A percentile compares a stretch with the other conserved stretches of the same genome.
phyloP scores from a whole-genome alignment of 2,797 vertebrate species.

The Zalophus californianus region DNA sequence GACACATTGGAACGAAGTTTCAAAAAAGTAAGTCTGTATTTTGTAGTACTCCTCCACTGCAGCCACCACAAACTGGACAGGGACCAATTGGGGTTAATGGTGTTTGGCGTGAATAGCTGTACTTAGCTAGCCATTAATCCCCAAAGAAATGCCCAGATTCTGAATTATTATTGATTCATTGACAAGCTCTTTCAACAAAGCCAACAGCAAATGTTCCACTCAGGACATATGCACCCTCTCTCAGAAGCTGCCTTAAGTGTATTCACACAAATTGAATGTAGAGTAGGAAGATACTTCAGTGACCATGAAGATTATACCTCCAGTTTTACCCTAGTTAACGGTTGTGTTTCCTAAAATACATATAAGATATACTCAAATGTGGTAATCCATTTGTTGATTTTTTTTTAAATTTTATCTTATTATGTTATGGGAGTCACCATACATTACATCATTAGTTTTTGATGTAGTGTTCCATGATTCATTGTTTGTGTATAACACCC shows the following conservation, averaged over 20 bases:
- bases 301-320: not conserved
- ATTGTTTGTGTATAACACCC: no score
- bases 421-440: no score
- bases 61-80: constrained; percentile 48
- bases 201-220: constrained; percentile 75
- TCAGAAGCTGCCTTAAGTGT: not conserved
- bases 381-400: not conserved
- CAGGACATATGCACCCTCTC: constrained; percentile 21
- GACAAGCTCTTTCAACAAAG: constrained; percentile 73
- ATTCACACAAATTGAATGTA: not conserved
- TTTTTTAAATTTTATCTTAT: no score
- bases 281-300: not conserved
- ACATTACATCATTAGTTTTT: no score
- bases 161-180: constrained; percentile 85
- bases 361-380: not conserved
- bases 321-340: not conserved
- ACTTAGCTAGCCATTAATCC: constrained; percentile 81
- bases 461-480: no score
- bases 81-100: constrained; percentile 76
- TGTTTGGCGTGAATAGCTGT: constrained; percentile 69
- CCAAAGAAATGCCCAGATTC: constrained; percentile 73
- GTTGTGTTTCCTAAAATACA: constrained; percentile 30
- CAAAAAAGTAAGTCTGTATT: not conserved
- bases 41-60: not conserved
- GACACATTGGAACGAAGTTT: not conserved